Evolutionary conservation across 2,888 invertebrate species (phyloP).

Genomic region (Chironomus riparius): DNA sequence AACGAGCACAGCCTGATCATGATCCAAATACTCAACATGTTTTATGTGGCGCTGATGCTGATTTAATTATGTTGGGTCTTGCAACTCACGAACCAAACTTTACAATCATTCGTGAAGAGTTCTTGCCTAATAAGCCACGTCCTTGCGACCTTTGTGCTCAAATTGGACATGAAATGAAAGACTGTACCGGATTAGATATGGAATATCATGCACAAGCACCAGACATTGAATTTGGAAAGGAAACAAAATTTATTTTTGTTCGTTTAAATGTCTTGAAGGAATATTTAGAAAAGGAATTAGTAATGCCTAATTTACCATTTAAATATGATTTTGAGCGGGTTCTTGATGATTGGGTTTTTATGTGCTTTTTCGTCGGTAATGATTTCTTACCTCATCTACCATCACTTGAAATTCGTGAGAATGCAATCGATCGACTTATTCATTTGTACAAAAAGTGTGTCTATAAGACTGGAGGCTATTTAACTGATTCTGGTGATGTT

Average conservation of each 20-base stretch:
- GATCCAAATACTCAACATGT: constrained; percentile 98
- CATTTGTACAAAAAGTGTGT: constrained; percentile 89
- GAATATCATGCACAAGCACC: constrained; percentile 49
- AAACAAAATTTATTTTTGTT: constrained; percentile 85
- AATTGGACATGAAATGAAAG: constrained; percentile 86
- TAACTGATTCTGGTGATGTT: constrained; percentile 92
- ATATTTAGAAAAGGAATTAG: constrained; percentile 80
- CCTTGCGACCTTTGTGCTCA: constrained; percentile 95
- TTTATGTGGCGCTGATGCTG: constrained; percentile 96
- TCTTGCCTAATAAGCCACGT: constrained; percentile 90
- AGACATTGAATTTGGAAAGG: constrained; percentile 56
- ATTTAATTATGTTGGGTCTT: constrained; percentile 94
- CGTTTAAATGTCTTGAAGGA: constrained; percentile 87
- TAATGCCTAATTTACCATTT: constrained; percentile 89
- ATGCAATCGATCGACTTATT: constrained; percentile 90
- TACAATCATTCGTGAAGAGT: constrained; percentile 97
- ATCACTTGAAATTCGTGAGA: constrained; percentile 93
- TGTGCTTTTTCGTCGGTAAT: constrained; percentile 99
- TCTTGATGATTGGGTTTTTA: constrained; percentile 95
- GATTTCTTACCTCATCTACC: constrained; percentile 98
- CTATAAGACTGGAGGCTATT: constrained; percentile 87
- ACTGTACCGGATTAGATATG: constrained; percentile 67
- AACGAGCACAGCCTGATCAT: constrained; percentile 88
- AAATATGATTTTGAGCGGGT: constrained; percentile 87
- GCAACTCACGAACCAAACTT: constrained; percentile 99